Evolutionary conservation across 2,113 vertebrate species (phyloP).

Genomic region (Promerops cafer): DNA sequence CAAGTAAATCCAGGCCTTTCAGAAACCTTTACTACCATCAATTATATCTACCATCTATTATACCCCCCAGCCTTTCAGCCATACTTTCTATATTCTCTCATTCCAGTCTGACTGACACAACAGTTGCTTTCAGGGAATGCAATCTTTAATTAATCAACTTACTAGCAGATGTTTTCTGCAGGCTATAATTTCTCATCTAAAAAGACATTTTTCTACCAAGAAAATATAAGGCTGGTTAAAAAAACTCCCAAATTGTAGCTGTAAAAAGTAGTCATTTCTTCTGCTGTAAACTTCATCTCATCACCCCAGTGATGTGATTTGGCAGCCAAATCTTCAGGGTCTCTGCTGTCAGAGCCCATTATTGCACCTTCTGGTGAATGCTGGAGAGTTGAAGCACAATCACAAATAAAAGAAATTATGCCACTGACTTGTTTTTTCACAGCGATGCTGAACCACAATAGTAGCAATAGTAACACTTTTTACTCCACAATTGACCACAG

Average conservation of each 20-base stretch:
- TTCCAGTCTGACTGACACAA: not conserved
- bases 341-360: not conserved
- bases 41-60: not conserved
- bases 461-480: not conserved
- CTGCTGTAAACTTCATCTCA: not conserved
- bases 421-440: not conserved
- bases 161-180: not conserved
- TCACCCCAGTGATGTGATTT: not conserved
- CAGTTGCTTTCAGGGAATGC: not conserved
- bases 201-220: not conserved
- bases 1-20: not conserved
- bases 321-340: not conserved
- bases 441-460: not conserved
- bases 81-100: not conserved
- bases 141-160: constrained; percentile 9
- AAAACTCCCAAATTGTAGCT: not conserved
- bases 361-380: not conserved
- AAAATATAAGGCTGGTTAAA: not conserved
- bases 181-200: not conserved
- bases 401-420: not conserved
- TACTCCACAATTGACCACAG: not conserved
- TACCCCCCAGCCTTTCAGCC: not conserved
- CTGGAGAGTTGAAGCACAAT: not conserved
- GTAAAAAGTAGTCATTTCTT: not conserved
- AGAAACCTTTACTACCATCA: not conserved